Evolutionary conservation across 2,113 vertebrate species (phyloP), one percentile per base, ranked within the genome.

Genomic region (Cynocephalus volans): DNA sequence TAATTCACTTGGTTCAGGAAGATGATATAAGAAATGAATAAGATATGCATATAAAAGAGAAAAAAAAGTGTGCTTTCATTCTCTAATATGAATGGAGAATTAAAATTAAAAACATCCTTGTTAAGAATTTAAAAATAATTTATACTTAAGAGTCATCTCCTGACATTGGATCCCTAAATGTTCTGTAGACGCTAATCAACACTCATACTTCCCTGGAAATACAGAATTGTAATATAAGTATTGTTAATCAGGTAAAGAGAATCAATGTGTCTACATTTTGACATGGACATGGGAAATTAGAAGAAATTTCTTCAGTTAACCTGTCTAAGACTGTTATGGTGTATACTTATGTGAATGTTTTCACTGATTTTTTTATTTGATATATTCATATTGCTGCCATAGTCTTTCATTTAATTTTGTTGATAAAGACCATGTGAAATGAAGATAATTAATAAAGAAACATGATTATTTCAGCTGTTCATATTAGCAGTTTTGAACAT

Each of bases 41-140:
- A 36, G 12, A 76, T 1, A 79, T 23, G 8, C 8, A 58, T 7
- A 65, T 5, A 60, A 33, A 86, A 41, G 33, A 28, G 33, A 52
- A 80, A 36, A 41, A 36, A 33, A 13, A n/a, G 48, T 48, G 45
- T 45, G n/a, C 23, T 84, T 79, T 76, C 33, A 54, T 26, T 87
- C 17, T 13, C 58, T 2, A 84, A 62, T 50, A 28, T 52, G 48
- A 67, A 87, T 7, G 62, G 31, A 62, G 5, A 58, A 87, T 26
- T 83, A 12, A 93, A 83, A 72, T 60, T 41, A 52, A 79, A 93
- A 50, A 11, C 10, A 28, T 86, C 21, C 31, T 87, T 70, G 48
- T 14, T 83, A 26, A 86, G 58, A 70, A 90, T 48, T 64, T 83
- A 77, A 95, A 95, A 92, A 52, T 54, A 45, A 18, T 67, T 81